Base-by-base conservation (phyloP, 2,797 vertebrate genomes). In the Coregonus ussuriensis region DNA sequence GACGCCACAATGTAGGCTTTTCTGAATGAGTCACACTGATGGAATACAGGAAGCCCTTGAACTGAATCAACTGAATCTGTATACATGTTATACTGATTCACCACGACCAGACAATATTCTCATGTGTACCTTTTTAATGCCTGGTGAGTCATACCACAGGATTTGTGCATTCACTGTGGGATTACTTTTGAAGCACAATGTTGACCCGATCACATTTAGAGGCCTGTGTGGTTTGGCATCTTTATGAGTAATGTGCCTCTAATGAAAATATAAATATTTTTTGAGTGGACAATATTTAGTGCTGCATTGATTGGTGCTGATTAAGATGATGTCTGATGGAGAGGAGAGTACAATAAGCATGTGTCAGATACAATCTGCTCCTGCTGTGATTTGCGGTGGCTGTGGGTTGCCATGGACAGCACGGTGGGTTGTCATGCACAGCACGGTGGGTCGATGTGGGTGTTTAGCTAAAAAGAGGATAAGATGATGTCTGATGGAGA, bases 1-100 rank as follows among this genome's bases (percentile, higher is more conserved):
- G 52, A 0, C 79, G 14, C 62, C 81, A 51, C 41, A 5, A 0
- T 6, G 67, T n/a, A 35, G 35, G 6, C 63, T 11, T 76, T 56
- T 33, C n/a, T 76, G 18, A 62, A 52, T 62, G 81, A 84, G 74
- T 88, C 83, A 84, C 78, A 75, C 74, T 76, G 73, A 78, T 15
- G 0, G 21, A 31, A 63, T 2, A 54, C 66, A 71, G 79, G 75
- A 86, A 83, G 87, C 80, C 81, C 81, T 85, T 78, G 79, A 78
- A 76, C 31, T 25, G 1, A 1, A 74, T 78, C 25, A 54, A 80
- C 7, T 47, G 41, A 47, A 47, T 47, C 41, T 47, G 41, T 47
- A 47, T 6, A 16, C n/a, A 59, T 59, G 18, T 25, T 35, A 72
- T 69, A 33, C 75, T 31, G n/a, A 37, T 6, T 18, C 6, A 77